Percentiles rank a stretch among this genome's conserved stretches.
Evolutionary conservation across 1,140 invertebrate genomes (phyloP).

Genomic region (Phocides pigmalion): DNA sequence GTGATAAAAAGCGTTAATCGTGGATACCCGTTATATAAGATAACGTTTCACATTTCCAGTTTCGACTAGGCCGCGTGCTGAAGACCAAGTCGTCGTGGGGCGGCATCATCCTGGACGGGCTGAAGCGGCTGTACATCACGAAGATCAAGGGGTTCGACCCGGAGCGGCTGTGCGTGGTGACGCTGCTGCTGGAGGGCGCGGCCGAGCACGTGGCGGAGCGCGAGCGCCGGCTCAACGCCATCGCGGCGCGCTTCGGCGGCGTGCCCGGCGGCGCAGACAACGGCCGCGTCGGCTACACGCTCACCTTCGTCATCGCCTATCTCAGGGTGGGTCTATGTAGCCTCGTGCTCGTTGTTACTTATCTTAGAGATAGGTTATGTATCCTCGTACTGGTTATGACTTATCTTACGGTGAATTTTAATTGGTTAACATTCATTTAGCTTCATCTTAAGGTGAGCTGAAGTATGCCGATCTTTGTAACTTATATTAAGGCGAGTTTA

Average conservation of each 20-base stretch:
- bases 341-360: too few relatives aligned
- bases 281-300: constrained; percentile 96
- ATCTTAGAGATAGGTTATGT: too few relatives aligned
- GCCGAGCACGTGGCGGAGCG: constrained; percentile 87
- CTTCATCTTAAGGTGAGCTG: too few relatives aligned
- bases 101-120: constrained; percentile 88
- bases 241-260: constrained; percentile 90
- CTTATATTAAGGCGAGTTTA: too few relatives aligned
- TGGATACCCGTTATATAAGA: too few relatives aligned
- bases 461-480: too few relatives aligned
- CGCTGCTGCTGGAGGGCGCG: constrained; percentile 95
- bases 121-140: constrained; percentile 96
- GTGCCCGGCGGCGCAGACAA: constrained; percentile 96
- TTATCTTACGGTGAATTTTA: too few relatives aligned
- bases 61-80: constrained; percentile 95
- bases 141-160: constrained; percentile 95
- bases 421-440: too few relatives aligned
- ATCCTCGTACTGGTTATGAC: too few relatives aligned
- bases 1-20: too few relatives aligned
- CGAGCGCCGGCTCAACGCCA: constrained; percentile 93
- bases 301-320: constrained; percentile 99
- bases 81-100: constrained; percentile 90
- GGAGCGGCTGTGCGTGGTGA: constrained; percentile 94
- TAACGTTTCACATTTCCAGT: constrained; percentile 83
- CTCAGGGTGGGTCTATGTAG: constrained; percentile 89